These are phyloP conservation scores for Pardosa pseudoannulata DNA, from an alignment of 2,888 invertebrate species.

Conservation along the genomic window DNA sequence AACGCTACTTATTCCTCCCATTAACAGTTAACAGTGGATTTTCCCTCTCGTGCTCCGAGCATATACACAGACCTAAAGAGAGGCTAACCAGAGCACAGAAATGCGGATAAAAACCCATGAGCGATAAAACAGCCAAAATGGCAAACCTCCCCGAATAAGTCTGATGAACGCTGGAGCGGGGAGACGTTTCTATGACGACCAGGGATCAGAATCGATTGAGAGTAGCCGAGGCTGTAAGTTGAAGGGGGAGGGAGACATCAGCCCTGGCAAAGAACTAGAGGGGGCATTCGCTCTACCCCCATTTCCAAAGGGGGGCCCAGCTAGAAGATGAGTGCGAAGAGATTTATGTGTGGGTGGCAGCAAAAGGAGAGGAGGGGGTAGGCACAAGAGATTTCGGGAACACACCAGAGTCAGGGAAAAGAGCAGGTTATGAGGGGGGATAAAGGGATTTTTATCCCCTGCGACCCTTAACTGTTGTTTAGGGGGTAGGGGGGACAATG, in stretches of 20 bases:
- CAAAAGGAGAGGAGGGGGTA: slow-evolving; percentile 28
- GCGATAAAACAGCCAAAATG: background rate
- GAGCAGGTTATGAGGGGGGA: slow-evolving; percentile 65
- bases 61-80: no score
- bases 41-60: no score
- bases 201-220: slow-evolving; percentile 72
- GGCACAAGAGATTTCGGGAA: slow-evolving; percentile 51
- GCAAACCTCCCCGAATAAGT: background rate
- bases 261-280: slow-evolving; percentile 39
- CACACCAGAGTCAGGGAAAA: slow-evolving; percentile 58
- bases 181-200: slow-evolving; percentile 53
- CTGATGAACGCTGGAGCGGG: slow-evolving; percentile 24
- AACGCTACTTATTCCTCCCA: no score
- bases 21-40: no score
- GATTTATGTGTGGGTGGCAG: slow-evolving; percentile 65
- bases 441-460: slow-evolving; percentile 55
- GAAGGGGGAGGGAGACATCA: slow-evolving; percentile 8
- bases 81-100: background rate
- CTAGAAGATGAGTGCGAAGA: slow-evolving; percentile 64
- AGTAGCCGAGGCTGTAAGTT: slow-evolving; percentile 68
- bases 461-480: slow-evolving; percentile 62
- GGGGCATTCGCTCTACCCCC: slow-evolving; percentile 10
- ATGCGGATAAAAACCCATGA: background rate
- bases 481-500: background rate
- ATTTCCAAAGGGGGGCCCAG: slow-evolving; percentile 22